Evolutionary conservation across 2,113 vertebrate species (phyloP), one percentile per base, ranked within the genome.

Genomic region (Clarias gariepinus): DNA sequence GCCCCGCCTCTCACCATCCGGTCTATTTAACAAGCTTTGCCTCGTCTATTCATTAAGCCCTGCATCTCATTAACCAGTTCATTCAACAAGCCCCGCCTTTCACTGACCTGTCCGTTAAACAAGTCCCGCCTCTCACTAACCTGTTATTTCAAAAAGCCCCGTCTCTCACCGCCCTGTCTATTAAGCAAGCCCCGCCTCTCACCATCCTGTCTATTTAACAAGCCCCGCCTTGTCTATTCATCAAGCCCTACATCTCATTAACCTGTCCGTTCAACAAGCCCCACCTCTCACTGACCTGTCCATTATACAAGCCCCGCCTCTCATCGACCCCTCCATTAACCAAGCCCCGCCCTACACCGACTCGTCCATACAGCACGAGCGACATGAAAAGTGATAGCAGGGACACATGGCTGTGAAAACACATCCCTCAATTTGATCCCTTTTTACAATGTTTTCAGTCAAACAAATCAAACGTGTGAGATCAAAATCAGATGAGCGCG

Each of bases 381-480:
- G 21, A 23, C 18, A 80, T 13, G 23, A 79, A 21, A 21, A 23
- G 36, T 7, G 11, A 74, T 36, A 76, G 57, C 19, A 81, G 4
- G 30, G 30, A 36, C 9, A 7, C 47, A 28, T 28, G 7, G 2
- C 10, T 28, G 6, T 57, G 15, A 28, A 55, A 55, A 15, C n/a
- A 55, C 1, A 55, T 78, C 57, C 57, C 58, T 61, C 55, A 16
- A 41, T 61, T 61, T 41, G 57, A 61, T 21, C 55, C 12, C 28
- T 13, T 3, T 58, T 79, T 79, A 79, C 18, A 60, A 33, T 36
- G 77, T 79, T 58, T 58, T 30, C 76, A 36, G 53, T 81, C 78
- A 36, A 8, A 81, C 30, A 81, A 81, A 81, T 81, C 78, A 61
- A 60, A 79, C 19, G 28, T 79, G 76, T 33, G 9, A 57, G 55